phyloP scores from a whole-genome alignment of 1,140 invertebrate genomes.

The Conus betulinus region DNA sequence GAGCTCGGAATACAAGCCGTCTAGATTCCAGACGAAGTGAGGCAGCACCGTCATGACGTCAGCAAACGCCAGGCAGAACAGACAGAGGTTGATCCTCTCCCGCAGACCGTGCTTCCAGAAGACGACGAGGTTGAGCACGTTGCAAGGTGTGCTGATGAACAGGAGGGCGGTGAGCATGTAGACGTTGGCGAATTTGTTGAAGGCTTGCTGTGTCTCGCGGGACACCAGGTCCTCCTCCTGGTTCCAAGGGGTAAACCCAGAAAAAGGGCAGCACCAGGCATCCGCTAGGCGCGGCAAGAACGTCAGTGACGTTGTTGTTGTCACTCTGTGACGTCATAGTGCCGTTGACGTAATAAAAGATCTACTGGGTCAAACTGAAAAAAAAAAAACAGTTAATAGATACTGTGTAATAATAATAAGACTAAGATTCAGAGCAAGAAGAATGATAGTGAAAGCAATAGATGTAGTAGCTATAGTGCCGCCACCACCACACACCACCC shows the following conservation, averaged over 20 bases:
- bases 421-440: no score
- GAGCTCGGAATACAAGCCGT: not conserved
- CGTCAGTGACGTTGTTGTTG: not conserved
- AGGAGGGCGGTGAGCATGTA: not conserved
- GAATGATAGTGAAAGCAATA: no score
- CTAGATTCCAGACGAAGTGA: not conserved
- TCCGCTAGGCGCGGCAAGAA: not conserved
- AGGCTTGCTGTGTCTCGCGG: not conserved
- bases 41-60: not conserved
- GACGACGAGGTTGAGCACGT: conserved; percentile 17
- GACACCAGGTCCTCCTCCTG: not conserved
- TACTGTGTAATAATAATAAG: no score
- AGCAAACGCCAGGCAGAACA: conserved; percentile 7
- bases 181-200: conserved; percentile 16
- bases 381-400: no score
- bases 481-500: no score
- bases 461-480: no score
- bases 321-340: not conserved
- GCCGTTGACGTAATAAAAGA: not conserved
- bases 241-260: not conserved
- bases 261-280: not conserved
- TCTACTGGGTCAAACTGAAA: no score
- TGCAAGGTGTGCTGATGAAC: not conserved
- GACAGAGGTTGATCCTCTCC: conserved; percentile 28
- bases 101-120: conserved; percentile 14